Percentiles rank a stretch among this genome's conserved stretches.
phyloP scores from a whole-genome alignment of 1,140 invertebrate species.

The Drosophila bipectinata region DNA sequence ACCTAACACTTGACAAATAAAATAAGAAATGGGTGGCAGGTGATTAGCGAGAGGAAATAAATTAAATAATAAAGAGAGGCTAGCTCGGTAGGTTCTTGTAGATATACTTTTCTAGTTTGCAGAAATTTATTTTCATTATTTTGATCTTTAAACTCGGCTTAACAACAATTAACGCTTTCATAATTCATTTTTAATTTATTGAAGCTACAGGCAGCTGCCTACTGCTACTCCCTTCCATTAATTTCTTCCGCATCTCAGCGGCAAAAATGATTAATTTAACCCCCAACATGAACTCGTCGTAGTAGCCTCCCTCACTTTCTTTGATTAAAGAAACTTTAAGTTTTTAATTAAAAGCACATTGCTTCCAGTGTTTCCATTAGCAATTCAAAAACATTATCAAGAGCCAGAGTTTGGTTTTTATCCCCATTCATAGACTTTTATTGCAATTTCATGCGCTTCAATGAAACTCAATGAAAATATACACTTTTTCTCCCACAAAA shows the following conservation, averaged over 20 bases:
- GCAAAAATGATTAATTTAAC: conserved; percentile 37
- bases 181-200: conserved; percentile 52
- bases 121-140: conserved; percentile 37
- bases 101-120: conserved; percentile 2
- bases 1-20: conserved; percentile 13
- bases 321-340: conserved; percentile 55
- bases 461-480: conserved; percentile 78
- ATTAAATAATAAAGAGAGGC: conserved; percentile 38
- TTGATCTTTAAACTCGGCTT: conserved; percentile 45
- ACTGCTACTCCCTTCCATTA: conserved; percentile 8
- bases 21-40: conserved; percentile 54
- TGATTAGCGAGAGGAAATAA: conserved; percentile 64
- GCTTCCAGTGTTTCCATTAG: conserved; percentile 71
- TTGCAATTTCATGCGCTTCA: conserved; percentile 80
- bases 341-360: conserved; percentile 80
- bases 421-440: conserved; percentile 70
- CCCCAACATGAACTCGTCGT: conserved; percentile 34
- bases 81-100: background rate
- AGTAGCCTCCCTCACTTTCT: background rate
- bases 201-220: background rate
- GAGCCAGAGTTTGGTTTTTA: conserved; percentile 12
- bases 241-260: conserved; percentile 27
- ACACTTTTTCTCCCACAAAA: conserved; percentile 18
- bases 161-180: conserved; percentile 47
- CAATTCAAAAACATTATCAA: conserved; percentile 64